Base-by-base conservation (phyloP, 1,140 invertebrate genomes). In the Philopotamus ludificatus region DNA sequence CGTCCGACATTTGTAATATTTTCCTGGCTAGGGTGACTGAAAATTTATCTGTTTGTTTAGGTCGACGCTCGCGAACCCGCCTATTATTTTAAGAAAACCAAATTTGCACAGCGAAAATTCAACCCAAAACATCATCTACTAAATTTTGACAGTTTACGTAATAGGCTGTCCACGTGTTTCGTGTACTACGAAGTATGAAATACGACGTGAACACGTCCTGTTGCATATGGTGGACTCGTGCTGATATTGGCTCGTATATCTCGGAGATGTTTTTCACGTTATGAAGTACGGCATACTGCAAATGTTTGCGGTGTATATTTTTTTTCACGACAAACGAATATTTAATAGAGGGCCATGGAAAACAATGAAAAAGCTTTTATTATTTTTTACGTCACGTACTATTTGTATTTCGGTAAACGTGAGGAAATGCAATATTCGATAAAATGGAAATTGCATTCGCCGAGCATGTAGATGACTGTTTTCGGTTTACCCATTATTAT, bases 51-150 rank as follows among this genome's bases (percentile, higher is more conserved):
- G 28, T 54, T 54, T 54, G 20, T 34, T 54, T 54, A 54, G 51
- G 51, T 21, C 3, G 47, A 21, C 22, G 22, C 23, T n/a, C 26
- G 8, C 20, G 7, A n/a, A 47, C 16, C n/a, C 7, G 45, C 20
- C 45, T 54, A 54, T 54, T 54, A 54, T 54, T 54, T 54, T 34
- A 54, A 54, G 51, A 25, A 54, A 25, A 23, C 51, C 23, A 47
- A 47, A 47, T 47, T 47, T 47, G 20, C 20, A 25, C 51, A 25
- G n/a, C 28, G 51, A 54, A 54, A 26, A 54, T 54, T 54, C 51
- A 54, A 22, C 51, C n/a, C 3, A 15, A n/a, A 21, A 49, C 12
- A 12, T 4, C 28, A 34, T 34, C 28, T 7, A 34, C 28, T 34
- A 34, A 20, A 47, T 8, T 47, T 15, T 47, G 45, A 47, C 45